Evolutionary conservation across 2,888 invertebrate genomes (phyloP).

Genomic region (Ormyrus labotus): DNA sequence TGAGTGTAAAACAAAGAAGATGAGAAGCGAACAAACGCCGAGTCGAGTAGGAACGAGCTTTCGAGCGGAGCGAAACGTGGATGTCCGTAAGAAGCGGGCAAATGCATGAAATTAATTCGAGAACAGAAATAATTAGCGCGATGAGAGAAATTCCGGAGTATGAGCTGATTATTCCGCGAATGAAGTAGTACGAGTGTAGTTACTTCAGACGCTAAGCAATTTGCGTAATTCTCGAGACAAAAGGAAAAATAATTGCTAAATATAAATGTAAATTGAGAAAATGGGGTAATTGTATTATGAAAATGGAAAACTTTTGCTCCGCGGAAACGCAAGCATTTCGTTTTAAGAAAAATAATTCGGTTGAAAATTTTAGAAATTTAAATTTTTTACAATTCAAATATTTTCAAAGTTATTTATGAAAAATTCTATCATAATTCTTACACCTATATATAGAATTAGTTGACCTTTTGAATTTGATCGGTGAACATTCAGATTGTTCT

Average conservation of each 20-base stretch:
- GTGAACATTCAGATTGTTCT: too few relatives aligned
- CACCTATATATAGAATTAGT: too few relatives aligned
- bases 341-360: too few relatives aligned
- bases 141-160: neutral
- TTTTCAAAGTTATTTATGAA: too few relatives aligned
- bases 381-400: too few relatives aligned
- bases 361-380: too few relatives aligned
- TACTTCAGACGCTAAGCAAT: slow-evolving; percentile 4
- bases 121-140: slow-evolving; percentile 39
- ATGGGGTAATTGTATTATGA: too few relatives aligned
- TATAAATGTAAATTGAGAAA: too few relatives aligned
- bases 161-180: neutral
- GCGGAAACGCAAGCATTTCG: too few relatives aligned
- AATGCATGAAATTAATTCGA: slow-evolving; percentile 28
- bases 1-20: slow-evolving; percentile 37
- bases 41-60: slow-evolving; percentile 15
- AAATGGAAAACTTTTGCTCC: too few relatives aligned
- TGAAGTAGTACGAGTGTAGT: neutral
- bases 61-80: neutral
- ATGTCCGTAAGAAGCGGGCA: neutral
- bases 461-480: too few relatives aligned
- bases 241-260: neutral
- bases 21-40: slow-evolving; percentile 13
- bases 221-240: neutral
- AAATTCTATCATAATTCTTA: too few relatives aligned